Evolutionary conservation across 2,888 invertebrate genomes (phyloP), one percentile per base, ranked within the genome.

Genomic region (Dicyrtomina minuta): DNA sequence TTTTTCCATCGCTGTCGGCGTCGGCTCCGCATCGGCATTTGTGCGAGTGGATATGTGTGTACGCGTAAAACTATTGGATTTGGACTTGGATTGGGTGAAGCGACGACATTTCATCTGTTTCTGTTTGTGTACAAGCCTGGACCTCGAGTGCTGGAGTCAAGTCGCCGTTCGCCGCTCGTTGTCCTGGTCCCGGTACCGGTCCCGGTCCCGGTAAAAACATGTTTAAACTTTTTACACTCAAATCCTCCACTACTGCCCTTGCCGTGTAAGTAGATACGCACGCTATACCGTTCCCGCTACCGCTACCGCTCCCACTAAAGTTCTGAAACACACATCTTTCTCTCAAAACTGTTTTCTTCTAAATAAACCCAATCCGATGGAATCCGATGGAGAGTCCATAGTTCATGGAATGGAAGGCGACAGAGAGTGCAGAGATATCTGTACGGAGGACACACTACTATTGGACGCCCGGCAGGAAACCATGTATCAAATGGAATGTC

Each of bases 131-230:
- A 17, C 13, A 4, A 17, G n/a, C 13, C 46, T 46, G n/a, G 15
- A n/a, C n/a, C n/a, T n/a, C n/a, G n/a, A n/a, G n/a, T n/a, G n/a
- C n/a, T n/a, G n/a, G n/a, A n/a, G n/a, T n/a, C n/a, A n/a, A n/a
- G n/a, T n/a, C n/a, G n/a, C n/a, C n/a, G n/a, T n/a, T n/a, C n/a
- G 46, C 13, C 46, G n/a, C 43, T 8, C 15, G 10, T 20, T 46
- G 46, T 46, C 46, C 46, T 46, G 46, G n/a, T 46, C 46, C 46
- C 5, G 8, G 43, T 13, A 5, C 46, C 20, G 24, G 20, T 43
- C 26, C 20, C 26, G 44, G 60, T 60, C 39, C 60, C 60, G 60
- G 60, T 60, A 44, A 60, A 60, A 60, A 60, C 44, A 60, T 60
- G 60, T 20, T 39, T 60, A 43, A 60, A 60, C 60, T 44, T 60